Conservation (phyloP, 2,797 vertebrate species). For the Ibycter americanus region DNA sequence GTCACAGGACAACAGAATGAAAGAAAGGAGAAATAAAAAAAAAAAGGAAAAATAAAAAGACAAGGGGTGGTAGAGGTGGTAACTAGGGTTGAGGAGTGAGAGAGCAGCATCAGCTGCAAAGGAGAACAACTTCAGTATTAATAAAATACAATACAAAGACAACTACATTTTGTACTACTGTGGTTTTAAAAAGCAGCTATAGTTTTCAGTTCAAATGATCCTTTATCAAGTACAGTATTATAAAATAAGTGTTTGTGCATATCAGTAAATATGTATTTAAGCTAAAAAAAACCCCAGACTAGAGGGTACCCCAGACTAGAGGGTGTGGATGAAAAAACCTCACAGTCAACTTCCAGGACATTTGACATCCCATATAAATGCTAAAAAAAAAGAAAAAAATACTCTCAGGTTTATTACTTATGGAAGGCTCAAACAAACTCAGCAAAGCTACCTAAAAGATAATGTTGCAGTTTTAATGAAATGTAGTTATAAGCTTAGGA, state of each 20-base stretch:
- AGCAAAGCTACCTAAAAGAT: not conserved
- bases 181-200: not conserved
- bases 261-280: not conserved
- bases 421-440: not conserved
- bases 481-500: not conserved
- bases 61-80: rapidly evolving
- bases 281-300: not conserved
- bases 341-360: not conserved
- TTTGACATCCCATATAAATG: not conserved
- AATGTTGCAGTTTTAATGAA: not conserved
- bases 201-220: not conserved
- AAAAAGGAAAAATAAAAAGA: not conserved
- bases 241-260: not conserved
- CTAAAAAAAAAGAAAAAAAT: not conserved
- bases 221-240: not conserved
- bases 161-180: not conserved
- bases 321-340: not conserved
- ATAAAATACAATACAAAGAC: not conserved
- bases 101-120: not conserved
- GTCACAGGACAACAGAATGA: not conserved
- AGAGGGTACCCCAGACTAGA: rapidly evolving
- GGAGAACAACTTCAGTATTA: not conserved
- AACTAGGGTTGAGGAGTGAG: not conserved
- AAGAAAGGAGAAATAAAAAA: rapidly evolving
- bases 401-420: not conserved